phyloP scores from a whole-genome alignment of 1,140 invertebrate species.

The Bombus pyrosoma region DNA sequence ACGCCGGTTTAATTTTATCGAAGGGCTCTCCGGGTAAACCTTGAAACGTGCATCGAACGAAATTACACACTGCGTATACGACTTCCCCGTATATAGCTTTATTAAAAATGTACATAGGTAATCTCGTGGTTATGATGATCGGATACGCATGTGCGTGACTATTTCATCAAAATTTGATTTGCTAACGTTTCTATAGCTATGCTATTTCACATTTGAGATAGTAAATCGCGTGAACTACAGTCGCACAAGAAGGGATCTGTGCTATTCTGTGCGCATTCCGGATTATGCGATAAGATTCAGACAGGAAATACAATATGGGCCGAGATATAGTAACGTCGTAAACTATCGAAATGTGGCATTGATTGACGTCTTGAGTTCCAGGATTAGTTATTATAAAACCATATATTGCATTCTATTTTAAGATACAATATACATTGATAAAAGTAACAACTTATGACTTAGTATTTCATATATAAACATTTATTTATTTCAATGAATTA shows the following conservation, averaged over 20 bases:
- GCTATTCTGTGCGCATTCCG: background rate
- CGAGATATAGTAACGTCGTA: background rate
- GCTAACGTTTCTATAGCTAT: background rate
- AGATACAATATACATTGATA: background rate
- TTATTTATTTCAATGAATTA: no score
- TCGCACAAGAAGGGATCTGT: slow-evolving; percentile 22
- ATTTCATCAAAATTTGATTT: slow-evolving; percentile 5
- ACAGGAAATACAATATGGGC: background rate
- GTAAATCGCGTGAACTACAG: slow-evolving; percentile 8
- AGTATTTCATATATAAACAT: no score
- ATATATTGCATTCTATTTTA: background rate
- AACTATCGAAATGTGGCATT: background rate
- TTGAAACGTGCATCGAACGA: background rate
- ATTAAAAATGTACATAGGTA: slow-evolving; percentile 8
- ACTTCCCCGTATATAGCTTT: background rate
- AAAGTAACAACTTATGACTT: background rate
- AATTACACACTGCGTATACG: background rate
- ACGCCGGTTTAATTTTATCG: background rate
- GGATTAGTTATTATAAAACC: background rate
- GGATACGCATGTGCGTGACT: background rate
- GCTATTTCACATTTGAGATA: background rate
- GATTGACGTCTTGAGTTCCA: background rate
- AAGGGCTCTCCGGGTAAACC: no score
- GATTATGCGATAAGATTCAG: background rate
- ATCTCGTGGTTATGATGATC: background rate